A percentile compares a stretch with the other conserved stretches of the same genome.
Conservation (phyloP, 2,113 vertebrate genomes). For the Toxotes jaculatrix region DNA sequence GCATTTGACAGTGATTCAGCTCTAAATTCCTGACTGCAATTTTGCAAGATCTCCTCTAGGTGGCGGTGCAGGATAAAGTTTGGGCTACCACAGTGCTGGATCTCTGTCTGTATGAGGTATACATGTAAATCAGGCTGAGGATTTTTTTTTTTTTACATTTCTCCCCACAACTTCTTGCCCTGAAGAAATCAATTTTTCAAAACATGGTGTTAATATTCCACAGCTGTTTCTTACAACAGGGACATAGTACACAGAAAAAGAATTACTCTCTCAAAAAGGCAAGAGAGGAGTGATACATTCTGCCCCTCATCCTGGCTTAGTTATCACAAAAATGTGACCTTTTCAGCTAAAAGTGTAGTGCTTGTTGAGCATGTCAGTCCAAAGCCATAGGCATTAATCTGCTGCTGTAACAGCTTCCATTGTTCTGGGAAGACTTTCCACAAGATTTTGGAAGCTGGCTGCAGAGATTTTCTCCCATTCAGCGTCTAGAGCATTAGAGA, state of each 20-base stretch:
- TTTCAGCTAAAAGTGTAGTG: neutral
- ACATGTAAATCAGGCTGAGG: neutral
- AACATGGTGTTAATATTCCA: neutral
- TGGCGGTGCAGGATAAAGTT: slow-evolving; percentile 58
- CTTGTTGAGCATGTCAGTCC: slow-evolving; percentile 1
- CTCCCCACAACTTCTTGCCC: neutral
- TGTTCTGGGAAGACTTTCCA: neutral
- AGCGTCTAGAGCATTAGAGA: neutral
- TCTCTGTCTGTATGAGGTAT: neutral
- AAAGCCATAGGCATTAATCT: neutral
- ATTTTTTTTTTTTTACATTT: neutral
- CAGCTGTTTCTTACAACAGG: neutral
- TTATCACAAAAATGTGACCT: too few relatives aligned
- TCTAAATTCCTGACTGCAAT: neutral
- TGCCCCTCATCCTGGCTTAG: neutral
- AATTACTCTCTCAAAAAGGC: neutral
- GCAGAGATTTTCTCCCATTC: neutral
- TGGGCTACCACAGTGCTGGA: fast-evolving
- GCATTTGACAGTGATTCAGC: neutral
- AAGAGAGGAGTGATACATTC: neutral
- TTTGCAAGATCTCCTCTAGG: slow-evolving; percentile 15
- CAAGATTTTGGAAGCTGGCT: neutral
- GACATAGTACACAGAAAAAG: neutral
- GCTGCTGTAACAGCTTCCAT: neutral
- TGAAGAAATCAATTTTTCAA: neutral